Base-by-base conservation (phyloP, 2,888 invertebrate species). In the Zelleria hepariella region DNA sequence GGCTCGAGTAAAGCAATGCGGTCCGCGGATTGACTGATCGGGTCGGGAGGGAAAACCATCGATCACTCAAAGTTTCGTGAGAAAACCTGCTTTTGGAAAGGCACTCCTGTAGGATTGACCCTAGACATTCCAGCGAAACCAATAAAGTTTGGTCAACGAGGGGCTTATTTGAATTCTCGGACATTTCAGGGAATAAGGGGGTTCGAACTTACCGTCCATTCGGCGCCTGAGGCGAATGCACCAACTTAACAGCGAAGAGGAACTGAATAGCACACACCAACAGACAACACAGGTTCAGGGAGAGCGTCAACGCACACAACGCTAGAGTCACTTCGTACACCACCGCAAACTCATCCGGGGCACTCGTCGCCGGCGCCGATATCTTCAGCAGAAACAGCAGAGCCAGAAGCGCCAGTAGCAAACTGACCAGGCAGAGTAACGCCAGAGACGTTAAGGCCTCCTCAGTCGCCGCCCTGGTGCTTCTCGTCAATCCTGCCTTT, bases 241-340 rank as follows among this genome's bases (percentile, higher is more conserved):
- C 94, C 80, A 98, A 91, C 89, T 97, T 97, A 67, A 97, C 95
- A 56, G 97, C 96, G 79, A 97, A 97, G 75, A 97, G 92, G 89
- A 96, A 97, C 90, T 98, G 97, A 75, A 97, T 95, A 70, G 96
- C 95, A 91, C 97, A 97, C 72, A 97, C 96, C 69, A 97, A 92
- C 62, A 97, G 91, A 79, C 97, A 97, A 90, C 96, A 96, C 63
- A 97, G 91, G 86, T 97, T 95, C 67, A 97, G 86, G 27, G 96
- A 95, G 58, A 97, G 89, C 64, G 97, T 96, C 73, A 97, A 91
- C 62, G 96, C 96, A 77, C 96, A 95, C 74, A 97, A 90, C 27
- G 96, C 96, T 76, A 97, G 90, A 58, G 96, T 96, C 75, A 97
- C 97, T 90, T 97, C 97, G 80, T 96, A 95, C 64, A 97, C 95